Base-by-base conservation (phyloP, 2,113 vertebrate genomes). In the Actinemys pallida region DNA sequence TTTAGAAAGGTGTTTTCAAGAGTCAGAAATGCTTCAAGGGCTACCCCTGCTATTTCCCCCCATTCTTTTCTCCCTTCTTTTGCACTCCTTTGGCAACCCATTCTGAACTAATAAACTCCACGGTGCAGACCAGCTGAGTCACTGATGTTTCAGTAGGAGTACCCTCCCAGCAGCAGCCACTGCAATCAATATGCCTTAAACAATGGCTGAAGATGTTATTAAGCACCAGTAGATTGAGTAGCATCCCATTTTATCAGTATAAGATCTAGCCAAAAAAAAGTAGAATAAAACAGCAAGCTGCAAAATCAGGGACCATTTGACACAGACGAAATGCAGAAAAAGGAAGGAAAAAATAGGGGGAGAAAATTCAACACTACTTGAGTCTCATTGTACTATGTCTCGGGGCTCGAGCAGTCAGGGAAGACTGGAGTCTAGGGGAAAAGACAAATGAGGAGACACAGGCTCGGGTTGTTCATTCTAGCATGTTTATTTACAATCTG, bases 261-360 rank as follows among this genome's bases (percentile, higher is more conserved):
- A 85, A 80, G 39, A 53, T 62, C 35, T 47, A 42, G 39, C 39
- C 39, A 42, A 42, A 42, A 42, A 42, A 42, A 42, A 42, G 39
- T 42, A 42, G 39, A 42, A 42, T 42, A 92, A 87, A 85, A 87
- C 20, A 39, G 72, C 29, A 53, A 76, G 39, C 78, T 53, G 56
- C 56, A 92, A 94, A 81, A 35, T 4, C 5, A 92, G n/a, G n/a
- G 86, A 9, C 1, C 3, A 1, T 69, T 22, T 72, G n/a, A 42
- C 75, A 94, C 76, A 81, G 54, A 72, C 79, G 78, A 80, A 62
- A 91, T 93, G 90, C 13, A 3, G 87, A 88, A 62, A 83, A n/a
- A 12, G 31, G 7, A 56, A 4, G 1, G 27, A 35, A 91, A 90
- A 29, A 91, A 0, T 62, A 35, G 2, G 78, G 88, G 49, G 16